These are phyloP conservation scores for Cantharis rustica DNA, from an alignment of 2,888 invertebrate species.

Conservation along the genomic window DNA sequence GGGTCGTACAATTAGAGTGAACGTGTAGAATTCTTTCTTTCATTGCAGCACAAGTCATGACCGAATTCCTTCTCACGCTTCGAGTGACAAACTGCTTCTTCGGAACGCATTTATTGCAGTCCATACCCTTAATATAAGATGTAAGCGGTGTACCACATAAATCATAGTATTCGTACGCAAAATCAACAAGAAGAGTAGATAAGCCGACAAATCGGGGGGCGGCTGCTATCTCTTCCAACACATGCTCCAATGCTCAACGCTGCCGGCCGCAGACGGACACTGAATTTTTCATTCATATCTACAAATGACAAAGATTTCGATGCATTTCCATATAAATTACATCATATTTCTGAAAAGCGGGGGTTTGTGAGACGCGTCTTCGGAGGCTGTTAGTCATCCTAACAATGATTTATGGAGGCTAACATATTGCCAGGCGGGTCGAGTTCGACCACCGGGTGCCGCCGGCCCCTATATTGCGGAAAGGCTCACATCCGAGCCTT, in stretches of 20 bases:
- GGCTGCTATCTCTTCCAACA: conserved; percentile 48
- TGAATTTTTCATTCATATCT: conserved; percentile 58
- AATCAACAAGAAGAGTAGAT: conserved; percentile 51
- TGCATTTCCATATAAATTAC: conserved; percentile 62
- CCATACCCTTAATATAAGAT: conserved; percentile 37
- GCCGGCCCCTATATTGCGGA: conserved; percentile 42
- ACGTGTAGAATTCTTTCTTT: conserved; percentile 47
- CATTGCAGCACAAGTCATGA: conserved; percentile 40
- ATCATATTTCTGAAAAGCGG: conserved; percentile 57
- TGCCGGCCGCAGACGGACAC: conserved; percentile 49
- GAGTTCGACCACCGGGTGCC: conserved; percentile 40
- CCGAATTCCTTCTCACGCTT: conserved; percentile 41
- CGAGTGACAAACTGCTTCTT: conserved; percentile 41
- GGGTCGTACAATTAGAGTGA: conserved; percentile 41
- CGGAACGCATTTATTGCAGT: conserved; percentile 44
- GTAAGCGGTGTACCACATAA: conserved; percentile 35
- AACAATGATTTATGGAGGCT: conserved; percentile 60
- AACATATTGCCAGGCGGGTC: conserved; percentile 57
- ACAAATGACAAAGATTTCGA: conserved; percentile 57
- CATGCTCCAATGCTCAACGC: conserved; percentile 42
- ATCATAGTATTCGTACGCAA: conserved; percentile 44
- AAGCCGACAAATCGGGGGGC: conserved; percentile 51
- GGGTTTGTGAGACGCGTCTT: conserved; percentile 52
- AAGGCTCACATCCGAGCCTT: conserved; percentile 36
- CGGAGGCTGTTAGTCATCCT: conserved; percentile 59